Conservation (phyloP, 2,888 invertebrate genomes). For the Napeogenes inachia region DNA sequence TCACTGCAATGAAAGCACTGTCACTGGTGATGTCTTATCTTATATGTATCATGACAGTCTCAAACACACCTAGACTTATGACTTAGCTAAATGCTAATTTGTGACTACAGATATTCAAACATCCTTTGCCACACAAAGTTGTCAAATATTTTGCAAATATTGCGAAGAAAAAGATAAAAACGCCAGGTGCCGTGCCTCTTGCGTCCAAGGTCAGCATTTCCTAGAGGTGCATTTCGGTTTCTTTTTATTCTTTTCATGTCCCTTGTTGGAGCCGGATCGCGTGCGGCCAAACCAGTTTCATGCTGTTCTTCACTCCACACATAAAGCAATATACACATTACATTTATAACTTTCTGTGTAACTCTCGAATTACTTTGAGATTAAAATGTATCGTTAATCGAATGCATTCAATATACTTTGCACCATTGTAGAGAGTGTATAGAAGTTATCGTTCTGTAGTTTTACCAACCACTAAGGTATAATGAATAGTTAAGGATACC, state of each 20-base stretch:
- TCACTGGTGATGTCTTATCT: slow-evolving; percentile 32
- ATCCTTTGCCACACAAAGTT: slow-evolving; percentile 38
- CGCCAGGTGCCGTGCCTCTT: slow-evolving; percentile 76
- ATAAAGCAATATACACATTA: slow-evolving; percentile 56
- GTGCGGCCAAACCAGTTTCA: slow-evolving; percentile 73
- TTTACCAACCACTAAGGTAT: too few relatives aligned
- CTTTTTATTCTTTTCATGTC: slow-evolving; percentile 75
- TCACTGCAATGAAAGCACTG: slow-evolving; percentile 46
- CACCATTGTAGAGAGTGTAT: too few relatives aligned
- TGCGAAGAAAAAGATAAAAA: slow-evolving; percentile 71
- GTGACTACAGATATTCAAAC: not conserved
- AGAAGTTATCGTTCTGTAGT: too few relatives aligned
- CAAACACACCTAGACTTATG: not conserved
- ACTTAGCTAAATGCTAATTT: not conserved
- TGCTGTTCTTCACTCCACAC: slow-evolving; percentile 58
- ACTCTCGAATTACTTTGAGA: slow-evolving; percentile 23
- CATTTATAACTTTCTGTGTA: slow-evolving; percentile 54
- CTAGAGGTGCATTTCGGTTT: slow-evolving; percentile 76
- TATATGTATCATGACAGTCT: not conserved
- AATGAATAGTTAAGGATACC: too few relatives aligned
- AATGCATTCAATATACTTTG: too few relatives aligned
- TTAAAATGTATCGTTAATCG: not conserved
- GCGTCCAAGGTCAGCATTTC: slow-evolving; percentile 74
- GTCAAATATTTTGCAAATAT: slow-evolving; percentile 67
- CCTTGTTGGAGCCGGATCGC: slow-evolving; percentile 66